Base-by-base conservation (phyloP, 2,888 invertebrate genomes). In the Caenorhabditis angaria region DNA sequence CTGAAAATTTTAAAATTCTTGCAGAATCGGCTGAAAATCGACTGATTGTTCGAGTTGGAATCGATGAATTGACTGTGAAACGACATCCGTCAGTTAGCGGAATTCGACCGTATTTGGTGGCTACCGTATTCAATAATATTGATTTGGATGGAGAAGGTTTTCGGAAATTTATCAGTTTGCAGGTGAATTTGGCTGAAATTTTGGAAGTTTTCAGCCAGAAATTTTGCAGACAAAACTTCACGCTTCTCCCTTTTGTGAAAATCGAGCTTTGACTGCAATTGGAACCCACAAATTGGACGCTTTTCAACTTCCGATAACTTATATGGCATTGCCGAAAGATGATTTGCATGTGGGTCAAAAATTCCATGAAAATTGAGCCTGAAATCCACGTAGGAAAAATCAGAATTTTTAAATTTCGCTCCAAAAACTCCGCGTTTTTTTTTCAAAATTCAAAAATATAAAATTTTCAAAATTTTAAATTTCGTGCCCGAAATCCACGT, bases 261-360 rank as follows among this genome's bases (percentile, higher is more conserved):
- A 93, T 85, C 90, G 94, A 79, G 92, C 92, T 82, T 89, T 90
- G 0, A 93, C 93, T 0, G 93, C 94, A 0, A 92, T 94, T 68
- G 94, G 94, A 2, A 94, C 94, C 0, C 94, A 94, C 88, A 94
- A 94, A 87, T 88, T 93, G 75, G 89, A 89, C 50, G 91, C 91
- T 82, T 89, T 94, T 70, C 88, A 90, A 12, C 77, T 83, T 87
- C 91, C 89, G 89, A 90, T 92, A 72, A 78, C 85, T 32, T 94
- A 93, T 88, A 92, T 92, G 66, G 93, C 93, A 0, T 90, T 90
- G 79, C 85, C 90, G 0, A 93, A 93, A 0, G 88, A 89, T 2
- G 89, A 90, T n/a, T 89, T 94, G 1, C 89, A 89, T 82, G 91
- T 94, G 80, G 90, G 89, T 51, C 28, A 41, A 41, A 58, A 56